Base-by-base conservation (phyloP, 2,113 vertebrate genomes). In the Hippolais icterina region DNA sequence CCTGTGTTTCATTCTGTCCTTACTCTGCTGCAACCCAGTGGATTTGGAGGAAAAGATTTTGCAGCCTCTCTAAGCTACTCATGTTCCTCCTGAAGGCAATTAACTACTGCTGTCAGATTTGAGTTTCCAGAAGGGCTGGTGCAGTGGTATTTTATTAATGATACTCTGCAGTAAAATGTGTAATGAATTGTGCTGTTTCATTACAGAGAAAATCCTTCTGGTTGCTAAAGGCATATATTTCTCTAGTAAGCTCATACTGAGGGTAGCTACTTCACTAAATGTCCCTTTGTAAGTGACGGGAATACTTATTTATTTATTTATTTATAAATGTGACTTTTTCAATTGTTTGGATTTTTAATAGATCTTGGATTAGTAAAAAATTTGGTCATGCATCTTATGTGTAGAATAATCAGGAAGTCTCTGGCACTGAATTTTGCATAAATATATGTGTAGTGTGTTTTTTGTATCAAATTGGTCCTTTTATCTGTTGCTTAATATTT, bases 81-180 rank as follows among this genome's bases (percentile, higher is more conserved):
- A 11, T 86, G 72, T 64, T 95, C 22, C 35, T 94, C 49, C 97
- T 28, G 15, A 91, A 97, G 65, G 78, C 83, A 97, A 96, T 97
- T 97, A 97, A 93, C 85, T 96, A 25, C 83, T 93, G 63, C 77
- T 95, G 89, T 87, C 95, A 91, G 90, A 86, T 77, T 76, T 72
- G 59, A 72, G 77, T 90, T 97, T 96, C 85, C 94, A 90, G 54
- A 95, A 97, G 91, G 29, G 6, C 65, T 79, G 50, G 61, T 75
- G 72, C 64, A 87, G 65, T 74, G 65, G 60, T 89, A 96, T 96
- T 96, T 97, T 97, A 96, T 98, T 97, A 97, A 89, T 93, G 87
- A 76, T 83, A 27, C 37, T 95, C 66, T 94, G 47, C 84, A 94
- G 70, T 83, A 95, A 97, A 90, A 96, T 92, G 54, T 96, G 74